These are phyloP conservation scores for Petroica traversi DNA, from an alignment of 2,113 vertebrate species.

Conservation along the genomic window DNA sequence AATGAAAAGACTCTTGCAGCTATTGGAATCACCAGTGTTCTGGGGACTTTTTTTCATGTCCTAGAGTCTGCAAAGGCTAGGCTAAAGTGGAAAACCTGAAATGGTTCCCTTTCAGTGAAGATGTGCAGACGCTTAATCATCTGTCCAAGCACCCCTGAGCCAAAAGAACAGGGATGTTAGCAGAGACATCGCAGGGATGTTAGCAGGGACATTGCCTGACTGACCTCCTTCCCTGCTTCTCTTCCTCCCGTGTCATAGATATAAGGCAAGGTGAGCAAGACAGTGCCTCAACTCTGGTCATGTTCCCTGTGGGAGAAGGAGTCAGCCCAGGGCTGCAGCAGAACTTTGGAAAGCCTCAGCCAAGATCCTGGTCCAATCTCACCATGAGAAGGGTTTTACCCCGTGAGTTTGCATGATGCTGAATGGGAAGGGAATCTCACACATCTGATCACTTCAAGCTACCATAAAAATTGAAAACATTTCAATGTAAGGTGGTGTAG, in stretches of 20 bases:
- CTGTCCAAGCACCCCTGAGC: not conserved
- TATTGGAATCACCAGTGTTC: not conserved
- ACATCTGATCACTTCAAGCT: not conserved
- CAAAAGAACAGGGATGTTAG: not conserved
- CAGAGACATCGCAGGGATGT: no score
- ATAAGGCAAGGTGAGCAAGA: not conserved
- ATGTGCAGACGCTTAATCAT: rapidly evolving
- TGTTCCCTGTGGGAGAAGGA: rapidly evolving
- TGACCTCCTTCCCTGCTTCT: not conserved
- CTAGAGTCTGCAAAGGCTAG: not conserved
- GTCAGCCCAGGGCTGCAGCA: not conserved
- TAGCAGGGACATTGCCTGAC: not conserved
- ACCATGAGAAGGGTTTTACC: not conserved
- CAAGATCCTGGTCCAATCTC: rapidly evolving
- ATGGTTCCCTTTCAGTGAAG: not conserved
- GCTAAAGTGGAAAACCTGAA: not conserved
- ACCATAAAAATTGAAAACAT: not conserved
- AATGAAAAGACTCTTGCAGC: not conserved
- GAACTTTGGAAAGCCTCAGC: not conserved
- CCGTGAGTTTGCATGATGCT: not conserved
- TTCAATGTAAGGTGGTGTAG: not conserved
- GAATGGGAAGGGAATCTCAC: not conserved
- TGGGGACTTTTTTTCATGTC: not conserved
- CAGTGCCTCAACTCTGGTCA: not conserved
- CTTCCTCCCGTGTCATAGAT: not conserved